A percentile compares a stretch with the other conserved stretches of the same genome.
These are phyloP conservation scores for Epistrophe grossulariae DNA, from an alignment of 2,888 invertebrate genomes.

Conservation along the genomic window DNA sequence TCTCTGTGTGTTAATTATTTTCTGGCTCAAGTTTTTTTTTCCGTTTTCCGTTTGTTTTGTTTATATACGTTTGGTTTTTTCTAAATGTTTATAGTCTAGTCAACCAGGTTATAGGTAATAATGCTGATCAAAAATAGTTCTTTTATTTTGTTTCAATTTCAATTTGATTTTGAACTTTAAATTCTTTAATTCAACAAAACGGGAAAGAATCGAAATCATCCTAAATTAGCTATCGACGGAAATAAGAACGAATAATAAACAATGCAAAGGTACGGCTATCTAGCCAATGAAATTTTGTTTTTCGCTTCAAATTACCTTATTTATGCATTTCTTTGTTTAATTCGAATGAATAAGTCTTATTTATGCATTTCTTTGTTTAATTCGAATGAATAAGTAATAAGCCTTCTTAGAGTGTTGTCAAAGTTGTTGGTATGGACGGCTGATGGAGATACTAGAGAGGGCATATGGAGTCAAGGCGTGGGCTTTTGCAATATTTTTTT, in stretches of 20 bases:
- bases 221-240: background rate
- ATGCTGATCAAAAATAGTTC: background rate
- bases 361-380: background rate
- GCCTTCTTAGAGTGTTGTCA: too few species aligned
- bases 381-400: too few species aligned
- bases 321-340: background rate
- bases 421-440: too few species aligned
- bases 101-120: background rate
- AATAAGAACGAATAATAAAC: background rate
- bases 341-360: background rate
- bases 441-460: too few species aligned
- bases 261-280: background rate
- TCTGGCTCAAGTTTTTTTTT: background rate
- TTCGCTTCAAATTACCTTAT: background rate
- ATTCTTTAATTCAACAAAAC: background rate
- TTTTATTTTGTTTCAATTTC: background rate
- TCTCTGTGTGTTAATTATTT: background rate
- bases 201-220: background rate
- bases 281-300: background rate
- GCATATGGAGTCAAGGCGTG: too few species aligned
- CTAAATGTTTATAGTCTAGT: background rate
- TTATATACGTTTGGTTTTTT: background rate
- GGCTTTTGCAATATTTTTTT: too few species aligned
- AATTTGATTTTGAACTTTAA: background rate
- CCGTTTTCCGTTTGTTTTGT: background rate